These are phyloP conservation scores for Deroptyus accipitrinus DNA, from an alignment of 2,113 vertebrate genomes.

Conservation along the genomic window DNA sequence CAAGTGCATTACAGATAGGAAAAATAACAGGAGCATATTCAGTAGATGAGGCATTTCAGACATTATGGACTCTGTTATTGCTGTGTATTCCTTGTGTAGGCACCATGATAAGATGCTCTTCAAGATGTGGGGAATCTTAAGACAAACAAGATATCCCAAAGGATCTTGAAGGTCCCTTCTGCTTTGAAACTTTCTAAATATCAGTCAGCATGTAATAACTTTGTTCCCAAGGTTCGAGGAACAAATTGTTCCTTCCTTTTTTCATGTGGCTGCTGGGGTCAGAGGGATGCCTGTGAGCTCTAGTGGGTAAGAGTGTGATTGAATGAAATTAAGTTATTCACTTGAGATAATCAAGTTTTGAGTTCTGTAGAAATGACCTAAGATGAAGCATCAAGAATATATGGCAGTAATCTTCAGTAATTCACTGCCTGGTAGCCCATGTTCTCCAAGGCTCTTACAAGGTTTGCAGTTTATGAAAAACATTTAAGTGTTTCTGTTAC, in stretches of 20 bases:
- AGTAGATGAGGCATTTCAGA: not conserved
- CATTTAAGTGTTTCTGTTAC: constrained; percentile 78
- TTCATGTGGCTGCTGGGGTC: not conserved
- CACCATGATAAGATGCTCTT: not conserved
- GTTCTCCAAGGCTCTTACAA: constrained; percentile 46
- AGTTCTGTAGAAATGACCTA: not conserved
- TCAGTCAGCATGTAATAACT: not conserved
- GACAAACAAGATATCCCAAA: not conserved
- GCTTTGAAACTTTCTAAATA: not conserved
- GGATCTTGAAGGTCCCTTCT: not conserved
- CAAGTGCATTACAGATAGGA: not conserved
- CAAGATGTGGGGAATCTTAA: not conserved
- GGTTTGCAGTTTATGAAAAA: constrained; percentile 72
- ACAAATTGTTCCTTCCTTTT: not conserved
- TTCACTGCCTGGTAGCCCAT: constrained; percentile 24
- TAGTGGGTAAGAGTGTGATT: not conserved
- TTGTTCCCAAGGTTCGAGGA: not conserved
- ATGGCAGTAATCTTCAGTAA: constrained; percentile 9
- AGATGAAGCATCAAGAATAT: not conserved
- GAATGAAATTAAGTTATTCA: not conserved
- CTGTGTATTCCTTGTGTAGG: not conserved
- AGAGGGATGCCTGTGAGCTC: not conserved
- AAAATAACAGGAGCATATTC: not conserved
- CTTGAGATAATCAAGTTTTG: not conserved
- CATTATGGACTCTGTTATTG: not conserved